Conservation (phyloP, 1,140 invertebrate species). For the Teleogryllus occipitalis region DNA sequence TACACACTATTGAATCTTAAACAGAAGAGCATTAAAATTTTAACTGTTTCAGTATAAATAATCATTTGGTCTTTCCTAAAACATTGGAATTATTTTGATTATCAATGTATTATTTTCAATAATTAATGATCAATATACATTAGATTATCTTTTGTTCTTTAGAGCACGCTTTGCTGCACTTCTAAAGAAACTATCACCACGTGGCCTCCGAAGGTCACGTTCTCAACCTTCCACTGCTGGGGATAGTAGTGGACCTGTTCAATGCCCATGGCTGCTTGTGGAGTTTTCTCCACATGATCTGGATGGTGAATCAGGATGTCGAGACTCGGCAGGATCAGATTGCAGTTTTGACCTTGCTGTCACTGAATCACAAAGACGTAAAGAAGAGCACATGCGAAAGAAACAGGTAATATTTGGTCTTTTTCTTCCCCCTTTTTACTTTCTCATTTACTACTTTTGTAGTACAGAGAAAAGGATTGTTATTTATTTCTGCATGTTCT, state of each 20-base stretch:
- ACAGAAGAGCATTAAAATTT: no score
- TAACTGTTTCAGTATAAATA: no score
- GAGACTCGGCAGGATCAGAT: slow-evolving; percentile 8
- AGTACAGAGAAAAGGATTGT: no score
- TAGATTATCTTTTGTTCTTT: background rate
- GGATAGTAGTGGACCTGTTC: background rate
- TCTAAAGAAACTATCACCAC: slow-evolving; percentile 20
- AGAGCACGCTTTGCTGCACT: slow-evolving; percentile 13
- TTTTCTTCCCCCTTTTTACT: no score
- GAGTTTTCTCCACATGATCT: slow-evolving; percentile 9
- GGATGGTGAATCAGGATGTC: background rate
- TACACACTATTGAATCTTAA: no score
- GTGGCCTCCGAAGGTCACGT: background rate
- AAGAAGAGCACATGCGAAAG: background rate
- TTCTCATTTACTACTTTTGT: no score
- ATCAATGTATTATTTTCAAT: no score
- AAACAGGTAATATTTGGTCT: no score
- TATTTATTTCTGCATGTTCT: no score
- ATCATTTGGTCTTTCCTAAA: no score
- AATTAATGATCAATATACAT: no score
- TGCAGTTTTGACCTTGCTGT: slow-evolving; percentile 18
- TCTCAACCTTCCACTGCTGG: background rate
- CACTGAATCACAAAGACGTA: background rate
- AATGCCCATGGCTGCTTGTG: slow-evolving; percentile 16
- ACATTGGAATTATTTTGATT: no score